Conservation (phyloP, 92 coral and sea anemone species). For the Isaurus tuberculatus region DNA sequence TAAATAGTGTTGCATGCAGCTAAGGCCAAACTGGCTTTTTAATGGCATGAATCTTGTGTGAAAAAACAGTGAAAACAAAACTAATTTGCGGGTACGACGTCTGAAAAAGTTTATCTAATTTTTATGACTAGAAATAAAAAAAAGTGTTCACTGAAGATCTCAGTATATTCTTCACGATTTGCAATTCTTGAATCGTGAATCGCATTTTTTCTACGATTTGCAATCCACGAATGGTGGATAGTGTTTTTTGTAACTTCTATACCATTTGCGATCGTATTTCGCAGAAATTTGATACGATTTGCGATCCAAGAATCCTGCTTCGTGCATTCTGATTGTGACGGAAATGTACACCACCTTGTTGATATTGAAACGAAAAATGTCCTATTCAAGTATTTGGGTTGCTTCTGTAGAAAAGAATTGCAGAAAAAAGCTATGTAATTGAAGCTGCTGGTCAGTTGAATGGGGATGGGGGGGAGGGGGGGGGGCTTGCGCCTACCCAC, state of each 20-base stretch:
- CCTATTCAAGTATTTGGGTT: neutral
- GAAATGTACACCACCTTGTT: constrained; percentile 18
- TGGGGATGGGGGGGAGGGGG: too few species aligned
- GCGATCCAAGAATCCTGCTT: constrained; percentile 14
- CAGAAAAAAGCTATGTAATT: constrained; percentile 2
- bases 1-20: too few species aligned
- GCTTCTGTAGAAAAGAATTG: constrained; percentile 1
- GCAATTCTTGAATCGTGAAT: too few species aligned
- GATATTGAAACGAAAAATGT: neutral
- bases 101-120: too few species aligned
- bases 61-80: too few species aligned
- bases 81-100: too few species aligned
- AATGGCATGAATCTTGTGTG: too few species aligned
- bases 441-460: neutral
- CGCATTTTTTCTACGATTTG: neutral
- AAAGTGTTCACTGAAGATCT: too few species aligned
- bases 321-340: constrained; percentile 3
- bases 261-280: constrained; percentile 1
- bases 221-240: neutral
- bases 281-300: neutral
- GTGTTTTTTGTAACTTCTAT: constrained; percentile 1
- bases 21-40: too few species aligned
- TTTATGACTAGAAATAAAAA: too few species aligned
- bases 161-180: too few species aligned
- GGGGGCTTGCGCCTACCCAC: neutral